Base-by-base conservation (phyloP, 2,113 vertebrate species). In the Acrocephalus arundinaceus region DNA sequence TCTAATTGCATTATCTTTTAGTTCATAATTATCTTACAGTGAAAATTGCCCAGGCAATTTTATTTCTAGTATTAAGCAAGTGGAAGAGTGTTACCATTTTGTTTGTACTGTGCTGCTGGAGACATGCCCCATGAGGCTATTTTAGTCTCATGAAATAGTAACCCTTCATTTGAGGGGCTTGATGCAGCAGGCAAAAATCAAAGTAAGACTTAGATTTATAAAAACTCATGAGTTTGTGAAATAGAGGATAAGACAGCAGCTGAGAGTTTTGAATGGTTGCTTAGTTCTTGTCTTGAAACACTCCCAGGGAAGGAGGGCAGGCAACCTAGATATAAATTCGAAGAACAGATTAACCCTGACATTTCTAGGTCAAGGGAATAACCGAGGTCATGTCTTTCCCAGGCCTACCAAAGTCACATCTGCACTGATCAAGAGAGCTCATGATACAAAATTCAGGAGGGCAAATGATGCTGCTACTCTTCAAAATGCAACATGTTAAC, bases 271-370 rank as follows among this genome's bases (percentile, higher is more conserved):
- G 67, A 88, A 77, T 0, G 0, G 67, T 43, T 96, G 46, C 85
- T 94, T 58, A 70, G 43, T 84, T 79, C 84, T 94, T 84, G 68
- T 67, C 79, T 92, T 92, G 85, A 95, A 95, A 88, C 86, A 63
- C 83, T 94, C 61, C 39, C 57, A 84, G 72, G 72, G 71, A 96
- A 95, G 54, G 61, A 92, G 55, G 25, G 82, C 59, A 93, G 52
- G 90, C 93, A 95, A 96, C 87, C 95, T 90, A 93, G 78, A 91
- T 96, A 88, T 63, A 92, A 90, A 90, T 37, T 84, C 57, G 63
- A 87, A 96, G 92, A 94, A 78, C 63, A 94, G 85, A 97, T 97
- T 97, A 97, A 96, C 93, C 87, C 85, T 89, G 96, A 96, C 96
- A 75, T 97, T 96, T 96, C 92, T 96, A 97, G 92, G 90, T 96